A percentile compares a stretch with the other conserved stretches of the same genome.
Evolutionary conservation across 2,888 invertebrate genomes (phyloP).

Genomic region (Actias luna): DNA sequence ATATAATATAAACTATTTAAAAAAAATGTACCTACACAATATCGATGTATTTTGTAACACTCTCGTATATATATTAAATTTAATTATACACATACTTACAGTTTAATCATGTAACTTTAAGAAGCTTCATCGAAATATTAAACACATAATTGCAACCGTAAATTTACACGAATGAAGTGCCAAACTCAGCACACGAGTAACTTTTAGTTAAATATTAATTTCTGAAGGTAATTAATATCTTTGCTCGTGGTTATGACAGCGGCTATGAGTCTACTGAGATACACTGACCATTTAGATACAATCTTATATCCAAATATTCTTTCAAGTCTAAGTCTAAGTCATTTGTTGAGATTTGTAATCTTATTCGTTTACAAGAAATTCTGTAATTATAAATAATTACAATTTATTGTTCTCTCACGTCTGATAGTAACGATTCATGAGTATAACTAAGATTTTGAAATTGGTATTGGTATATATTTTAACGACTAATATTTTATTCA

Average conservation of each 20-base stretch:
- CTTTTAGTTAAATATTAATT: constrained; percentile 72
- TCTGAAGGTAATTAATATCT: constrained; percentile 68
- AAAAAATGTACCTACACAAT: neutral
- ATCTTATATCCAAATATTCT: constrained; percentile 1
- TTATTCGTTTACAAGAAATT: constrained; percentile 1
- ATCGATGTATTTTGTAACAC: constrained; percentile 21
- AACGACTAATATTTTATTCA: too few species aligned
- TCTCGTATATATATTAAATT: constrained; percentile 21
- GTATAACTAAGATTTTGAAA: too few species aligned
- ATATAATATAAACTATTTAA: too few species aligned
- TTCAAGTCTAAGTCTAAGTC: neutral
- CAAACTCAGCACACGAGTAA: constrained; percentile 63
- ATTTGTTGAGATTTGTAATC: constrained; percentile 1
- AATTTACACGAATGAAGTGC: constrained; percentile 61
- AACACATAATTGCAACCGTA: constrained; percentile 56
- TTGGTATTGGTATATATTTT: too few species aligned
- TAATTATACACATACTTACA: constrained; percentile 21
- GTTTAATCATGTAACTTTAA: constrained; percentile 39
- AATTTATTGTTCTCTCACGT: neutral
- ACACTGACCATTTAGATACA: constrained; percentile 21
- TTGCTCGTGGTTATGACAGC: constrained; percentile 46
- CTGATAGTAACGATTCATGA: too few species aligned
- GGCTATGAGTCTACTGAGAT: constrained; percentile 28
- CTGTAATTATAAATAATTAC: neutral
- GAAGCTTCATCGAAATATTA: constrained; percentile 35